Evolutionary conservation across 2,797 vertebrate species (phyloP).

Genomic region (Chaetodon trifasciatus): DNA sequence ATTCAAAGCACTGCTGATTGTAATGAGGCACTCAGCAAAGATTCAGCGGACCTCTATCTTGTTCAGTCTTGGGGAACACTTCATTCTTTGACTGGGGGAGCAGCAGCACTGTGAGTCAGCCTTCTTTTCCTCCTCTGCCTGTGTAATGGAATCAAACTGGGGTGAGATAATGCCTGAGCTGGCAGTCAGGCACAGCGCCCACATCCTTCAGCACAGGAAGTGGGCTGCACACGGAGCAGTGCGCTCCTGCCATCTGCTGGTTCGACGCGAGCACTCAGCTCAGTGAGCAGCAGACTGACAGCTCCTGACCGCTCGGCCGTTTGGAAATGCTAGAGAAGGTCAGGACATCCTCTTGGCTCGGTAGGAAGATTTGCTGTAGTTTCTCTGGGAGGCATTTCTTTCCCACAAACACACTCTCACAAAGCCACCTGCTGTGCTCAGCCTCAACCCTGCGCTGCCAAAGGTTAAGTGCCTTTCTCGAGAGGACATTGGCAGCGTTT

Average conservation of each 20-base stretch:
- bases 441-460: constrained; percentile 12
- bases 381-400: constrained; percentile 25
- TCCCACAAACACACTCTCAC: constrained; percentile 7
- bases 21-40: constrained; percentile 58
- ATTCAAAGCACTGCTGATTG: constrained; percentile 43
- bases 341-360: constrained; percentile 56
- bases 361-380: constrained; percentile 19
- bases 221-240: not conserved
- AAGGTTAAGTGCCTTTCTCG: constrained; percentile 44
- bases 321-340: constrained; percentile 47
- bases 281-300: not conserved
- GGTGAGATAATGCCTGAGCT: constrained; percentile 72
- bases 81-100: constrained; percentile 41
- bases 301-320: constrained; percentile 13
- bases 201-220: constrained; percentile 52
- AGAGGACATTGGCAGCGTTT: constrained; percentile 24
- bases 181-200: constrained; percentile 68
- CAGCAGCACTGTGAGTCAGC: constrained; percentile 67
- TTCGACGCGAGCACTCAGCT: not conserved
- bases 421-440: constrained; percentile 44
- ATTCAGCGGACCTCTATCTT: constrained; percentile 41
- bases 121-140: constrained; percentile 57
- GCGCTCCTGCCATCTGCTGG: constrained; percentile 76
- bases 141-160: constrained; percentile 76
- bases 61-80: constrained; percentile 22